phyloP scores from a whole-genome alignment of 1,140 invertebrate species.

The Hycleus cichorii region DNA sequence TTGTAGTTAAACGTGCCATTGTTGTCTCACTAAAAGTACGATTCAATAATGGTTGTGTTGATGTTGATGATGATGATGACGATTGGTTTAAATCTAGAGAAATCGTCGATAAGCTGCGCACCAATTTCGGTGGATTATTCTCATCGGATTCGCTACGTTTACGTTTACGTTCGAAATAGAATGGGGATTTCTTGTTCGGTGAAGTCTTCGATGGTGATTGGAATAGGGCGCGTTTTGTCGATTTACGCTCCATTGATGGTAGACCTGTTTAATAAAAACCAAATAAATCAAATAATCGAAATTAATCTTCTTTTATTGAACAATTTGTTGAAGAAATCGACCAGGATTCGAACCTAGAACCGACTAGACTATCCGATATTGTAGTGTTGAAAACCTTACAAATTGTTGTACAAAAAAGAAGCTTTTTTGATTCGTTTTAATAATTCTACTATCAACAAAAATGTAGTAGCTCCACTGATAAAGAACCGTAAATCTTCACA shows the following conservation, averaged over 20 bases:
- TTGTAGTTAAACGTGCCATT: constrained; percentile 13
- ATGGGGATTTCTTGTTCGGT: constrained; percentile 27
- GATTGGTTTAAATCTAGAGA: constrained; percentile 5
- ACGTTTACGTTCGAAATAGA: constrained; percentile 32
- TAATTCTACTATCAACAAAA: background rate
- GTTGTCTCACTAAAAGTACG: constrained; percentile 29
- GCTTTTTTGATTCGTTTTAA: background rate
- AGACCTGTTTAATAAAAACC: no score
- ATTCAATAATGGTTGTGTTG: constrained; percentile 1
- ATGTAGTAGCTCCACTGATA: no score
- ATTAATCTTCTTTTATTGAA: constrained; percentile 23
- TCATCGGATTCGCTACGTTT: constrained; percentile 49
- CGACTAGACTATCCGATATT: no score
- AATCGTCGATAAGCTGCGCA: constrained; percentile 45
- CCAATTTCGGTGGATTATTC: constrained; percentile 39
- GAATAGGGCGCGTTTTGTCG: constrained; percentile 54
- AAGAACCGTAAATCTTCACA: no score
- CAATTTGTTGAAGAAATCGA: background rate
- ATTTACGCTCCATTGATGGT: constrained; percentile 30
- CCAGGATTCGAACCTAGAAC: background rate
- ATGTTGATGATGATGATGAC: constrained; percentile 5
- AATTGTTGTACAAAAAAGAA: background rate
- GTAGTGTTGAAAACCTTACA: no score
- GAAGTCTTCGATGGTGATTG: constrained; percentile 44
- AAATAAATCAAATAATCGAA: no score